These are phyloP conservation scores for Fundulus diaphanus DNA, from an alignment of 2,797 vertebrate genomes.

Conservation along the genomic window DNA sequence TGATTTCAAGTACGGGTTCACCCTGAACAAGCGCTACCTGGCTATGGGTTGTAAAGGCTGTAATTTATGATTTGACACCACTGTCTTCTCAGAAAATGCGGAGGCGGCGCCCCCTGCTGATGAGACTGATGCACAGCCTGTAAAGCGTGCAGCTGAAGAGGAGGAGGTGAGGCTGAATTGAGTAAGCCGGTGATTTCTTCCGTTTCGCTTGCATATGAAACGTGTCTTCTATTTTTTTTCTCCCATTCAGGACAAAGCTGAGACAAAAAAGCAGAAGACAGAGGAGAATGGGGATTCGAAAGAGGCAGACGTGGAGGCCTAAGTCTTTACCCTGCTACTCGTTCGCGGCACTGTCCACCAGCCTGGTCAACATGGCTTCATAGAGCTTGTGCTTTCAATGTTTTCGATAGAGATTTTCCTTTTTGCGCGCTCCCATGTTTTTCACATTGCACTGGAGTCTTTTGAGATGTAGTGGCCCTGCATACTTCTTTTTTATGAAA, in stretches of 20 bases:
- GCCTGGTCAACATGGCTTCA: constrained; percentile 81
- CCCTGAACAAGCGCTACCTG: background rate
- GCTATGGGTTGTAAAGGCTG: constrained; percentile 15
- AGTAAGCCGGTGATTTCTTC: background rate
- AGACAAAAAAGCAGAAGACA: constrained; percentile 89
- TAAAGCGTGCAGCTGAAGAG: constrained; percentile 86
- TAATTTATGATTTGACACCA: constrained; percentile 42
- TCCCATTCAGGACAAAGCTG: constrained; percentile 77
- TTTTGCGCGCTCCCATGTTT: constrained; percentile 77
- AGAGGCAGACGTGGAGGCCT: constrained; percentile 85
- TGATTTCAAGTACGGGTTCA: background rate
- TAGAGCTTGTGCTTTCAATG: constrained; percentile 89
- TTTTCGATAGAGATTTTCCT: constrained; percentile 76
- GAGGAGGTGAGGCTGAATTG: constrained; percentile 54
- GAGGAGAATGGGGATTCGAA: constrained; percentile 86
- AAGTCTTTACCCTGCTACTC: constrained; percentile 57
- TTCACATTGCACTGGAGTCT: constrained; percentile 86
- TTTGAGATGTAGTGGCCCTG: constrained; percentile 81
- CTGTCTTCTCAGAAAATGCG: constrained; percentile 65
- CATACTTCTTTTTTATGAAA: constrained; percentile 79
- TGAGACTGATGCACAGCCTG: constrained; percentile 80
- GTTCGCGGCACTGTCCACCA: constrained; percentile 78
- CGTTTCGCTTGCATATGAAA: constrained; percentile 17
- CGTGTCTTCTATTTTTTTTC: background rate
- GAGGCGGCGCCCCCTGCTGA: constrained; percentile 81